Base-by-base conservation (phyloP, 2,797 vertebrate genomes). In the Lutjanus argentimaculatus region DNA sequence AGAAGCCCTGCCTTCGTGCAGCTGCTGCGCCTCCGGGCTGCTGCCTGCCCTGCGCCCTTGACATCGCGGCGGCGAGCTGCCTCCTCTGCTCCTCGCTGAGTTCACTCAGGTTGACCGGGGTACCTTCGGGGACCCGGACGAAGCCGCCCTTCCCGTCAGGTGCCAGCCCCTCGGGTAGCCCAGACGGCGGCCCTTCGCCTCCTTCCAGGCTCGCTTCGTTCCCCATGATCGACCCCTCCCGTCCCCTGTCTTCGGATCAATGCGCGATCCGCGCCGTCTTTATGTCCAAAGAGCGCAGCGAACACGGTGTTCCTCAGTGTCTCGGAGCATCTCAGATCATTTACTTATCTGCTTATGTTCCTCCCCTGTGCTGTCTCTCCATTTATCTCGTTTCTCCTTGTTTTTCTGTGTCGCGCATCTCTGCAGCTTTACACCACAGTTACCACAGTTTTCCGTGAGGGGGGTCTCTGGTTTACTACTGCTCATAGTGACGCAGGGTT, bases 151-250 rank as follows among this genome's bases (percentile, higher is more conserved):
- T 84, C 72, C 95, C 96, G 85, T 97, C 96, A 49, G 96, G 95
- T 88, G 94, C 96, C 90, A 95, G 95, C 84, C 95, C 96, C 89
- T 95, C 94, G 52, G 95, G 95, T 78, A 96, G 93, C 90, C 92
- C 96, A 89, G 95, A 87, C 86, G 91, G 90, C 92, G 94, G 90
- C 94, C 91, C 95, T 72, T 96, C 97, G 79, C 95, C 97, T 84
- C 97, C 98, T 93, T 98, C 97, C 91, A 97, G 91, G 95, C 98
- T 99, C 86, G 97, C 97, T 91, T 99, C 98, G 94, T 99, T 99
- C 93, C 98, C 98, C 98, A 99, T 99, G 96, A 94, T 94, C 66
- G 92, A 89, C 90, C 94, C 90, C 92, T 91, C 87, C 92, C 92
- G 89, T 85, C 25, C 84, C 67, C 52, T 22, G 79, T 57, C 36